Percentiles rank a stretch among this genome's conserved stretches.
Evolutionary conservation across 2,113 vertebrate genomes (phyloP).

Genomic region (Bufo gargarizans): DNA sequence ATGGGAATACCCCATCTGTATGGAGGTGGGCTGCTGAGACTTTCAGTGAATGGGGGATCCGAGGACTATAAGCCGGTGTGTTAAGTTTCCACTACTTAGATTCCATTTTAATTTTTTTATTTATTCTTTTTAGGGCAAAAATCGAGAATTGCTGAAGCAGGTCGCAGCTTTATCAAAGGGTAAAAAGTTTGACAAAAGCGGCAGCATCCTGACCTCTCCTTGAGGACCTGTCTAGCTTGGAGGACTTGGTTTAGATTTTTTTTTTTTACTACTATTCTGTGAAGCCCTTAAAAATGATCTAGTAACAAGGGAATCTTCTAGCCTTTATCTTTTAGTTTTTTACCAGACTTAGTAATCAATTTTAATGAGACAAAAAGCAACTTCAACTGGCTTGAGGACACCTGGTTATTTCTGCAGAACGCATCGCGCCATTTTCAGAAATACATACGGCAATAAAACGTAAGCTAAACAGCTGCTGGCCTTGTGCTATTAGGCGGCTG

Average conservation of each 20-base stretch:
- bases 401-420: constrained; percentile 72
- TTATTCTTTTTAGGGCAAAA: constrained; percentile 84
- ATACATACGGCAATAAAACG: constrained; percentile 75
- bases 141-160: constrained; percentile 97
- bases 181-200: constrained; percentile 97
- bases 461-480: background rate
- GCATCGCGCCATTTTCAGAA: constrained; percentile 66
- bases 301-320: constrained; percentile 68
- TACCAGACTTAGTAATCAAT: constrained; percentile 73
- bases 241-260: constrained; percentile 32
- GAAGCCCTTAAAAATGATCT: constrained; percentile 77
- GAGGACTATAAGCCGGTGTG: no score
- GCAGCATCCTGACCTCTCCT: constrained; percentile 88
- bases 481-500: background rate
- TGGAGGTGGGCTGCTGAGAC: no score
- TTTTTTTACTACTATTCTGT: constrained; percentile 72
- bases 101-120: background rate
- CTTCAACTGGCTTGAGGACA: constrained; percentile 83
- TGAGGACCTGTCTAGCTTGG: constrained; percentile 71
- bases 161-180: constrained; percentile 97
- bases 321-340: constrained; percentile 75
- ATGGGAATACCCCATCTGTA: no score
- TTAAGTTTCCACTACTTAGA: no score
- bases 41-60: no score
- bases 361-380: constrained; percentile 63